phyloP scores from a whole-genome alignment of 1,140 invertebrate genomes.

The Drosophila ironensis region DNA sequence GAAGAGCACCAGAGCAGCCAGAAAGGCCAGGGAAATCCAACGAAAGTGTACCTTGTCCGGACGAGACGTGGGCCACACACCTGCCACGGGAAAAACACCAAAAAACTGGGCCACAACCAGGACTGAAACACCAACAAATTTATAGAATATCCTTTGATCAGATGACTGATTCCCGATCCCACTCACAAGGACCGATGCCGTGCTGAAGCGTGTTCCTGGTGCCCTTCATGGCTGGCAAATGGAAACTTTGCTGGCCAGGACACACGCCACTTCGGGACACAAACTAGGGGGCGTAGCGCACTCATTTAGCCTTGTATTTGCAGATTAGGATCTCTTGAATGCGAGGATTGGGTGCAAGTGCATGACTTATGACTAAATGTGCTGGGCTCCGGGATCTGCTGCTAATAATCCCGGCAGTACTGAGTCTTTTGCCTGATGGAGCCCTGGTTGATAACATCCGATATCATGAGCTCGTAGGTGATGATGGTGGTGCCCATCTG shows the following conservation, averaged over 20 bases:
- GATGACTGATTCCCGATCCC: background rate
- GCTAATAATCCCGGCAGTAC: constrained; percentile 67
- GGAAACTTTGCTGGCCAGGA: constrained; percentile 1
- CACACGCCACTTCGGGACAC: constrained; percentile 11
- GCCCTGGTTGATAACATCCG: constrained; percentile 75
- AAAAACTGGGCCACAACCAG: constrained; percentile 62
- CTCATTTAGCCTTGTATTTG: constrained; percentile 6
- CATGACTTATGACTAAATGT: constrained; percentile 17
- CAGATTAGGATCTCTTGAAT: constrained; percentile 12
- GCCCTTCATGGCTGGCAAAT: constrained; percentile 43
- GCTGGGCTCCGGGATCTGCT: constrained; percentile 4
- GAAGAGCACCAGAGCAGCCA: constrained; percentile 44
- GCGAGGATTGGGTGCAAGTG: constrained; percentile 9
- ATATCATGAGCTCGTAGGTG: constrained; percentile 86
- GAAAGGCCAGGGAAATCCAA: constrained; percentile 47
- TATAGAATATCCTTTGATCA: background rate
- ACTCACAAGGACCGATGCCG: constrained; percentile 73
- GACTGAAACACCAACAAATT: constrained; percentile 28
- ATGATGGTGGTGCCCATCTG: constrained; percentile 85
- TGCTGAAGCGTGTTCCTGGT: constrained; percentile 69
- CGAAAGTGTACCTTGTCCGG: constrained; percentile 52
- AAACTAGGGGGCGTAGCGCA: constrained; percentile 19
- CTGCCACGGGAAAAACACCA: constrained; percentile 61
- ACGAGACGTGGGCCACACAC: constrained; percentile 45
- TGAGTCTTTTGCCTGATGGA: constrained; percentile 69